These are phyloP conservation scores for Dolichomitus sp. DNA, from an alignment of 2,888 invertebrate species.

Conservation along the genomic window DNA sequence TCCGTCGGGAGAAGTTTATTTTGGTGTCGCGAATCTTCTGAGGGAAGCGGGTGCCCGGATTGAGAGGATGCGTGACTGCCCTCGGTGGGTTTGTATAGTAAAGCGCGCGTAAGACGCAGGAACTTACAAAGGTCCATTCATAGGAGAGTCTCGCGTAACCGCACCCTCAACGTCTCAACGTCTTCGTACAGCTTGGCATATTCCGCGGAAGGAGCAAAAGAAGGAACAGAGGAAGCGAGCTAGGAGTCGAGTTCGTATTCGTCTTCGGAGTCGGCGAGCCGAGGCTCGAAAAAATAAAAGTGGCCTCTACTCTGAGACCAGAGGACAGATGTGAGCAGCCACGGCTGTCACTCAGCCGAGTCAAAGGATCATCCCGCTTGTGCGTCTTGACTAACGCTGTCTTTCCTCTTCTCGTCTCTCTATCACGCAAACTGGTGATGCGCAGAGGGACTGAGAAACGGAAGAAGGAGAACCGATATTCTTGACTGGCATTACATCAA, in stretches of 20 bases:
- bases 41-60: constrained; percentile 53
- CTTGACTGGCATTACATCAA: not conserved
- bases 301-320: constrained; percentile 61
- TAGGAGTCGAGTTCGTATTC: constrained; percentile 58
- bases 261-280: constrained; percentile 53
- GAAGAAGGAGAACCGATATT: constrained; percentile 58
- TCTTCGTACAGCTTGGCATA: constrained; percentile 42
- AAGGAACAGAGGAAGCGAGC: constrained; percentile 61
- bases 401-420: constrained; percentile 38
- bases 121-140: constrained; percentile 79
- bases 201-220: constrained; percentile 63
- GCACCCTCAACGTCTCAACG: constrained; percentile 53
- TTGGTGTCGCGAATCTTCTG: constrained; percentile 72
- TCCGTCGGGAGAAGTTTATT: constrained; percentile 73
- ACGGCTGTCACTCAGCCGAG: constrained; percentile 78
- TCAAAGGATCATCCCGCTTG: constrained; percentile 76
- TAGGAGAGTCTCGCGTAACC: constrained; percentile 69
- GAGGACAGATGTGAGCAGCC: constrained; percentile 75
- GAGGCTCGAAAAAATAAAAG: constrained; percentile 64
- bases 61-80: constrained; percentile 66
- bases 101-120: constrained; percentile 54
- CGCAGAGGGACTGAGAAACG: constrained; percentile 37
- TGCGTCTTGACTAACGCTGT: constrained; percentile 27
- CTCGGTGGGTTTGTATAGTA: constrained; percentile 66
- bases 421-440: constrained; percentile 37